Evolutionary conservation across 2,113 vertebrate genomes (phyloP).

Genomic region (Ia io): DNA sequence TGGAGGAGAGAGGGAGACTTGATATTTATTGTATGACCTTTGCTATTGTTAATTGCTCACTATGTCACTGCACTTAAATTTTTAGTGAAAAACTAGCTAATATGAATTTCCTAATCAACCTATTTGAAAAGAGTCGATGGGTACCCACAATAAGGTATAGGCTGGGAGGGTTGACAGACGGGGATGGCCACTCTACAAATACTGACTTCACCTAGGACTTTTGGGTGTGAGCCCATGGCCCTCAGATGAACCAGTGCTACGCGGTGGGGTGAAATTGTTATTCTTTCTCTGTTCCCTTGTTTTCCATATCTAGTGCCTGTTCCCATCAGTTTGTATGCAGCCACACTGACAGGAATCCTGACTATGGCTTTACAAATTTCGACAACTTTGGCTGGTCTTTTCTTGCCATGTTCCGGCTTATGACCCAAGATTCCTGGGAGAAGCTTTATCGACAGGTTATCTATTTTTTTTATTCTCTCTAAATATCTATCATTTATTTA

Average conservation of each 20-base stretch:
- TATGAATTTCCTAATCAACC: background rate
- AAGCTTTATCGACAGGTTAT: slow-evolving; percentile 73
- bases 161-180: background rate
- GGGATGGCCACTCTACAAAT: no score
- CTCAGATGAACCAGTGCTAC: background rate
- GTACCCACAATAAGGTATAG: background rate
- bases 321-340: background rate
- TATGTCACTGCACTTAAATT: background rate
- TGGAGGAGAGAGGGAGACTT: background rate
- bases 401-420: slow-evolving; percentile 76
- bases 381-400: slow-evolving; percentile 74
- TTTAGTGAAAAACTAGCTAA: background rate
- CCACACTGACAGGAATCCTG: slow-evolving; percentile 11
- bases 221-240: background rate
- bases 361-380: slow-evolving; percentile 67
- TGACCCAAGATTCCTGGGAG: slow-evolving; percentile 78
- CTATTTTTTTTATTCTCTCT: background rate
- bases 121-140: background rate
- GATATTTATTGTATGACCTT: background rate
- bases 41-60: background rate
- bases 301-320: slow-evolving; percentile 49
- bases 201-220: background rate
- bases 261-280: background rate
- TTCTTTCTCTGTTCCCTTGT: slow-evolving; percentile 42
- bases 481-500: background rate